A percentile compares a stretch with the other conserved stretches of the same genome.
Conservation (phyloP, 2,113 vertebrate genomes). For the Axis porcinus region DNA sequence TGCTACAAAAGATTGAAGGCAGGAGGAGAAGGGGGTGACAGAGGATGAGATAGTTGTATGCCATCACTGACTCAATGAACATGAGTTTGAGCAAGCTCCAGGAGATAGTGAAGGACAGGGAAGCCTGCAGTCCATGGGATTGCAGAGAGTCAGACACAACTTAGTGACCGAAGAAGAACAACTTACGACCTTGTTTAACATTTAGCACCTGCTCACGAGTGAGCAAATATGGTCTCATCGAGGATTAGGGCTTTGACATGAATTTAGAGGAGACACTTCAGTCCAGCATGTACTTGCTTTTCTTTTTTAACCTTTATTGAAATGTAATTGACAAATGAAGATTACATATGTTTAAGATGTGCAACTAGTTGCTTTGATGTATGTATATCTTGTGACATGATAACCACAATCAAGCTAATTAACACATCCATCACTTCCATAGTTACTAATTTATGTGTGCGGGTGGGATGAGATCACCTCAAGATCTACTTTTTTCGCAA, state of each 20-base stretch:
- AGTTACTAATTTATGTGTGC: neutral
- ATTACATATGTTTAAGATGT: neutral
- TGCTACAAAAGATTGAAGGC: neutral
- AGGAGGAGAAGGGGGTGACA: neutral
- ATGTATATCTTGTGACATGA: neutral
- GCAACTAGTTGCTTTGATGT: neutral
- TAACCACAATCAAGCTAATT: neutral
- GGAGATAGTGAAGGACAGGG: neutral
- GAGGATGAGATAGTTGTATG: neutral
- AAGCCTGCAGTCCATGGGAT: neutral
- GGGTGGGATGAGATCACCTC: neutral
- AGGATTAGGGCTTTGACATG: neutral
- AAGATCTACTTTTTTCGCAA: neutral
- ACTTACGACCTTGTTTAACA: neutral
- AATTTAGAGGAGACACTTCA: neutral
- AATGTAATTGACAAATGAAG: neutral
- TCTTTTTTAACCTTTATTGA: neutral
- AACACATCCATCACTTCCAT: neutral
- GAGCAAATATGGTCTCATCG: neutral
- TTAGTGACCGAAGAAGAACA: neutral
- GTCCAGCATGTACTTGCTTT: too few relatives aligned
- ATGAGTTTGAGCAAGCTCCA: neutral
- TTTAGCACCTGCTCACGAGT: neutral
- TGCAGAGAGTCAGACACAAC: neutral
- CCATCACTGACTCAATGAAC: neutral